phyloP scores from a whole-genome alignment of 2,797 vertebrate species.

The Eleutherodactylus coqui region DNA sequence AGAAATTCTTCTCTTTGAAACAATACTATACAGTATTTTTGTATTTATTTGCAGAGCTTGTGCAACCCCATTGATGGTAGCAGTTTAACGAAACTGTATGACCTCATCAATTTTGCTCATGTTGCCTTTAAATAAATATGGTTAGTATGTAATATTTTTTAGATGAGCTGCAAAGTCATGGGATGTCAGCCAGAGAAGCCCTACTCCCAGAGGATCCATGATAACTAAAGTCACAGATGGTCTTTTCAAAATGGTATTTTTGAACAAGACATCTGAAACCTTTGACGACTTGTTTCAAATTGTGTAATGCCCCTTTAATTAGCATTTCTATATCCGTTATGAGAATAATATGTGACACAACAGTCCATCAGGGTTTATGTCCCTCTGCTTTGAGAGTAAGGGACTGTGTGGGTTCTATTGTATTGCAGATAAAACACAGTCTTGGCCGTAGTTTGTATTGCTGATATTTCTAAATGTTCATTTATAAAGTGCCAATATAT shows the following conservation, averaged over 20 bases:
- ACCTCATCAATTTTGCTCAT: neutral
- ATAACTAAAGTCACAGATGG: slow-evolving; percentile 9
- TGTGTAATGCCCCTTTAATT: neutral
- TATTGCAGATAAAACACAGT: slow-evolving; percentile 33
- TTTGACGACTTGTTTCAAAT: neutral
- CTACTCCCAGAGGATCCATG: neutral
- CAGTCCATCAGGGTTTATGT: neutral
- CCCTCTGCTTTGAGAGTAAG: neutral
- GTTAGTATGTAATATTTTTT: neutral
- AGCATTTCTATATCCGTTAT: neutral
- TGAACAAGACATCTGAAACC: neutral
- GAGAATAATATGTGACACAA: neutral
- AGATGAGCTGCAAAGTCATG: neutral
- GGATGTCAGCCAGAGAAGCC: neutral
- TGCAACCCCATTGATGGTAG: neutral
- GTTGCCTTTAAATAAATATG: neutral
- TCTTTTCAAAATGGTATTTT: slow-evolving; percentile 3
- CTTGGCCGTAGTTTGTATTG: slow-evolving; percentile 31
- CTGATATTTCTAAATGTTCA: slow-evolving; percentile 47
- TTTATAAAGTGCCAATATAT: slow-evolving; percentile 51
- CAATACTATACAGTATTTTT: neutral
- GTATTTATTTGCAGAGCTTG: neutral
- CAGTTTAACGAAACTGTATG: neutral
- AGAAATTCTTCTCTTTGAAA: neutral
- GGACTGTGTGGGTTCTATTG: slow-evolving; percentile 16